Percentiles rank a stretch among this genome's conserved stretches.
Conservation (phyloP, 2,113 vertebrate species). For the Eleginops maclovinus region DNA sequence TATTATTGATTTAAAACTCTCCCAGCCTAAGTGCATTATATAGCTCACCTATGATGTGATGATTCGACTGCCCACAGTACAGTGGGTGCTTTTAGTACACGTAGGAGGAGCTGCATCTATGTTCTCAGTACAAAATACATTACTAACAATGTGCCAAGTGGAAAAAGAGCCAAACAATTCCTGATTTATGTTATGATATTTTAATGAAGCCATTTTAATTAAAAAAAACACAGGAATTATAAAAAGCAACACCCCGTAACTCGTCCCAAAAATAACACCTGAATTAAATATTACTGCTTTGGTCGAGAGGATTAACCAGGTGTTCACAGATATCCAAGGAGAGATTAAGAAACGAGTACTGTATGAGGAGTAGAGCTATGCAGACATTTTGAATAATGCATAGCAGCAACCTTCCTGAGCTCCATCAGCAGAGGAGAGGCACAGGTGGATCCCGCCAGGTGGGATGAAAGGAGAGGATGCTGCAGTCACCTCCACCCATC, state of each 20-base stretch:
- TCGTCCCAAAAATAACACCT: neutral
- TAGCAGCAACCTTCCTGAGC: conserved; percentile 42
- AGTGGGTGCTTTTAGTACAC: too few relatives aligned
- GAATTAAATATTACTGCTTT: conserved; percentile 30
- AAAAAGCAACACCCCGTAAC: neutral
- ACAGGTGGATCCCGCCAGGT: conserved; percentile 69
- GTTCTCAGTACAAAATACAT: too few relatives aligned
- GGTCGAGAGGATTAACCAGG: too few relatives aligned
- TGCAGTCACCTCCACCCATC: conserved; percentile 67
- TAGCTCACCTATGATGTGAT: conserved; percentile 23
- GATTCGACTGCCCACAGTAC: neutral
- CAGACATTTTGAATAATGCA: conserved; percentile 76
- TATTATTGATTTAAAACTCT: conserved; percentile 11
- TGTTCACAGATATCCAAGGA: neutral
- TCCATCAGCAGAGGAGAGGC: conserved; percentile 63
- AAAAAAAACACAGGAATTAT: neutral
- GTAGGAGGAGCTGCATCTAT: too few relatives aligned
- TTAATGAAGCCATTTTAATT: neutral
- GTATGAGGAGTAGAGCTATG: conserved; percentile 39
- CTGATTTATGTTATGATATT: too few relatives aligned
- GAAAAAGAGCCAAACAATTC: neutral
- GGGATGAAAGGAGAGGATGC: conserved; percentile 53
- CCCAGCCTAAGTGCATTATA: neutral
- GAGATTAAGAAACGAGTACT: conserved; percentile 24
- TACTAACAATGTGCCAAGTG: neutral